Percentiles rank a stretch among this genome's conserved stretches.
phyloP scores from a whole-genome alignment of 2,888 invertebrate genomes.

The Graphium colonna region DNA sequence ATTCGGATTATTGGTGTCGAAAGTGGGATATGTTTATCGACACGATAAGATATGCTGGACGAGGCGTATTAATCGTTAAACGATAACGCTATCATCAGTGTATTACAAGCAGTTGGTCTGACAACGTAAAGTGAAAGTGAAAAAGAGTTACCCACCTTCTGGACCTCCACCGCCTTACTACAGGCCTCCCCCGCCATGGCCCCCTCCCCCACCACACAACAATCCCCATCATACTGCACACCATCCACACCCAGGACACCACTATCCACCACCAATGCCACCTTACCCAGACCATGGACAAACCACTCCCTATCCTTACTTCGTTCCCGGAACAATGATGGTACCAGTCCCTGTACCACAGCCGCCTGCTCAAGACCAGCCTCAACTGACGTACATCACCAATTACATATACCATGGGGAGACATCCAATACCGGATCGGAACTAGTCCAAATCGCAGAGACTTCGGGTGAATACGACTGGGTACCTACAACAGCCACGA shows the following conservation, averaged over 20 bases:
- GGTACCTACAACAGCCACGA: conserved; percentile 61
- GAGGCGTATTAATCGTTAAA: conserved; percentile 12
- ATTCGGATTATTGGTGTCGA: conserved; percentile 3
- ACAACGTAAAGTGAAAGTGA: conserved; percentile 10
- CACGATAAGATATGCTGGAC: conserved; percentile 17
- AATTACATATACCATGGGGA: conserved; percentile 71
- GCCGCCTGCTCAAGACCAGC: conserved; percentile 27
- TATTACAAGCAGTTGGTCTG: background rate
- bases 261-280: conserved; percentile 23
- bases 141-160: conserved; percentile 58
- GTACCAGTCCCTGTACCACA: conserved; percentile 33
- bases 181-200: conserved; percentile 39
- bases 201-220: conserved; percentile 31
- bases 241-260: conserved; percentile 32
- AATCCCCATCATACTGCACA: conserved; percentile 30
- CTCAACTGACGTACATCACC: conserved; percentile 64
- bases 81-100: conserved; percentile 16
- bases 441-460: conserved; percentile 55
- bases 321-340: conserved; percentile 51
- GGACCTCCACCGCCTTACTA: conserved; percentile 44
- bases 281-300: conserved; percentile 37
- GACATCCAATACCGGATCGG: conserved; percentile 33
- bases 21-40: conserved; percentile 5
- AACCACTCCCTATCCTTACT: conserved; percentile 51
- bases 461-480: conserved; percentile 64